Base-by-base conservation (phyloP, 1,140 invertebrate species). In the Ctenoplectra terminalis region DNA sequence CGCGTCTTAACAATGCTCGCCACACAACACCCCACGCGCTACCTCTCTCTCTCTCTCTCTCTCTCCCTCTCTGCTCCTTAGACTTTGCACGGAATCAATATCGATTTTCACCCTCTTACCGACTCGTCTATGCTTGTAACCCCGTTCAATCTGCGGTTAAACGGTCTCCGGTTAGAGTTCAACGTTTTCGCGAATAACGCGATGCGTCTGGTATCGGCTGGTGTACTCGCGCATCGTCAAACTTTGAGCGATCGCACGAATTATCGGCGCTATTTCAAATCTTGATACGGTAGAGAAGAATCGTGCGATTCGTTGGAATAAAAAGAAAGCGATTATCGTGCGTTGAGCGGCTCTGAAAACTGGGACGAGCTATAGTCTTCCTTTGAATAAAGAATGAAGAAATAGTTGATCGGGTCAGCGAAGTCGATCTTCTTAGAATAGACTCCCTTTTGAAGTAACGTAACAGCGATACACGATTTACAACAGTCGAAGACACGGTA, bases 1-100 rank as follows among this genome's bases (percentile, higher is more conserved):
- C 56, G 50, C 67, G 67, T 81, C 84, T 84, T 84, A 78, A 66
- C 60, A 82, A 84, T 78, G 71, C 64, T 37, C 46, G 82, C 69
- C 69, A 64, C 40, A 64, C 58, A 77, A 67, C 37, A 34, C 37
- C 20, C 13, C 48, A 9, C 40, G 4, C 40, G 4, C 40, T 40
- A 4, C 40, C 40, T 4, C 13, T 23, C 20, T 29, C 34, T 3
- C 8, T 46, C 29, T 34, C 29, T 15, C 69, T 77, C 61, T 29
- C 17, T 2, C 20, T 1, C 13, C 5, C 5, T 13, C 31, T 17
- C 20, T 34, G 3, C 6, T 2, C 61, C 43, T 40, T 11, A 26
- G 20, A n/a, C 29, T 40, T 34, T 23, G 34, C 26, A 9, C n/a
- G 61, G 66, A 74, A 69, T 82, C 69, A n/a, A 52, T 34, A 79